Conservation (phyloP, 2,797 vertebrate species). For the Synaphobranchus kaupii region DNA sequence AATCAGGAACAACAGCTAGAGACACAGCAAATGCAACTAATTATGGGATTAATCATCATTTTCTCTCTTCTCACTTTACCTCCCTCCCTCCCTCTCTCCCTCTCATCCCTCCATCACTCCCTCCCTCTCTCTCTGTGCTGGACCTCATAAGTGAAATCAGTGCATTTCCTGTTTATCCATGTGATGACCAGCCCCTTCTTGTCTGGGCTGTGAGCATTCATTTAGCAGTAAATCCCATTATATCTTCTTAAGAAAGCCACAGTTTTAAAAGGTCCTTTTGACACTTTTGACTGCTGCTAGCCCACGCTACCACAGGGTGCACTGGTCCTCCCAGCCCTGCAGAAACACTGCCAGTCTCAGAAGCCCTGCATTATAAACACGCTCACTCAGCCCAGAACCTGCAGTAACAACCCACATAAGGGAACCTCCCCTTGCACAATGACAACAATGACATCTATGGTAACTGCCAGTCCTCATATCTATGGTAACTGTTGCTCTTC, state of each 20-base stretch:
- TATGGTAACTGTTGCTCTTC: no score
- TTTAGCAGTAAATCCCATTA: not conserved
- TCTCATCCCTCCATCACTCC: not conserved
- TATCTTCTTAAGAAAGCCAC: slow-evolving; percentile 22
- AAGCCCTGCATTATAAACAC: no score
- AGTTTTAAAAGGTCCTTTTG: slow-evolving; percentile 39
- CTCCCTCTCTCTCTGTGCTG: not conserved
- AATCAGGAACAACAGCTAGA: not conserved
- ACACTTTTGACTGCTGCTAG: slow-evolving; percentile 40
- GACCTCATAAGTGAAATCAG: no score
- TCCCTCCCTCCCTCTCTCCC: no score
- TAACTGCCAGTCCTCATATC: not conserved
- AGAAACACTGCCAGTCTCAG: not conserved
- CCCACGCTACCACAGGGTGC: no score
- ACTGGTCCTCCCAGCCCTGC: not conserved
- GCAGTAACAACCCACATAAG: not conserved
- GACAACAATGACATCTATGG: not conserved
- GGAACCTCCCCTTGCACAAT: not conserved
- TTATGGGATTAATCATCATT: no score
- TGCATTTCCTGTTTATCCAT: not conserved
- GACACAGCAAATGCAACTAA: no score
- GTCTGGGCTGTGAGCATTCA: not conserved
- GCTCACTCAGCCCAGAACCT: not conserved
- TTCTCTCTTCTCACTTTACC: no score
- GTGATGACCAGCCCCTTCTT: not conserved